Evolutionary conservation across 2,113 vertebrate genomes (phyloP).

Genomic region (Pagrus major): DNA sequence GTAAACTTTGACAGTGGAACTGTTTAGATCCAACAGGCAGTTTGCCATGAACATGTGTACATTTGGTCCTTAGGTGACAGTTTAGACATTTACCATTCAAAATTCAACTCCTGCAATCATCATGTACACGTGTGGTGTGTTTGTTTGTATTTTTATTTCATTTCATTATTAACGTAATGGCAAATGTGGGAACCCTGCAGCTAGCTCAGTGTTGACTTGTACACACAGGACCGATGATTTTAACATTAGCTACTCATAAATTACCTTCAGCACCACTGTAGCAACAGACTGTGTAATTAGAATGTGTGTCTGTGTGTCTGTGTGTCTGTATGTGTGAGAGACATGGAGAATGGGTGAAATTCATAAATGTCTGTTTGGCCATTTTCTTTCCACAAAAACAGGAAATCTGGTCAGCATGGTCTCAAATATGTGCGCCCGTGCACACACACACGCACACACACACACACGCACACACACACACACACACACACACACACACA

Average conservation of each 20-base stretch:
- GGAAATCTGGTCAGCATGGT: conserved; percentile 50
- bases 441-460: conserved; percentile 15
- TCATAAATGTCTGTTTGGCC: conserved; percentile 19
- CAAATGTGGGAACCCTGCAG: conserved; percentile 5
- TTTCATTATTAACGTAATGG: no score
- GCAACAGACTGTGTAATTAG: conserved; percentile 18
- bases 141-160: conserved; percentile 23
- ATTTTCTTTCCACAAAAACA: conserved; percentile 71
- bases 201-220: neutral
- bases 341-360: conserved; percentile 10
- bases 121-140: conserved; percentile 6
- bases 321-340: neutral
- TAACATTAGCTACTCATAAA: conserved; percentile 26
- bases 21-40: neutral
- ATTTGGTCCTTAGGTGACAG: neutral
- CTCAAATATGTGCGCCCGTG: neutral
- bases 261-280: neutral
- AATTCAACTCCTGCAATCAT: conserved; percentile 1
- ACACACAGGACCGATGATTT: conserved; percentile 21
- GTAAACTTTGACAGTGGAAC: neutral
- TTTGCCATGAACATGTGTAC: neutral
- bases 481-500: neutral
- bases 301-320: neutral
- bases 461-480: neutral
- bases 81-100: neutral